Evolutionary conservation across 2,888 invertebrate genomes (phyloP).

Genomic region (Phaedon cochleariae): DNA sequence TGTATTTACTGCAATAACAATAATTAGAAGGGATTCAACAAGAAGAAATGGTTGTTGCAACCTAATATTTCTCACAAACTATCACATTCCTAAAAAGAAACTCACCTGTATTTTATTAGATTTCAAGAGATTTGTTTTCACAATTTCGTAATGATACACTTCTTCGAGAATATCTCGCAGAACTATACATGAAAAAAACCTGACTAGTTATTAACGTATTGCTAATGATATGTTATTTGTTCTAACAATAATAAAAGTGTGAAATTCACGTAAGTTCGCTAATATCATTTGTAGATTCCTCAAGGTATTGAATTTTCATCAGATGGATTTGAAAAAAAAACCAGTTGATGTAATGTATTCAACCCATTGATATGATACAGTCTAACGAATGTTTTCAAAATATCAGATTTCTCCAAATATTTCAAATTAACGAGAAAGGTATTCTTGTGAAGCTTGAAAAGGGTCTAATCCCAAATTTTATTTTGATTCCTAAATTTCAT

Average conservation of each 20-base stretch:
- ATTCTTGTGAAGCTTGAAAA: too few species aligned
- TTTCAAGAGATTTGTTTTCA: not conserved
- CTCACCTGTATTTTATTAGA: slow-evolving; percentile 11
- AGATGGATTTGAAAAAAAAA: too few species aligned
- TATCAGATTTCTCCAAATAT: too few species aligned
- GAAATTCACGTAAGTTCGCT: not conserved
- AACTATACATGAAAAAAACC: not conserved
- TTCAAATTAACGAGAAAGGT: too few species aligned
- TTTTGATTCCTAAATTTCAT: too few species aligned
- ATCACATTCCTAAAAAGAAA: slow-evolving; percentile 13
- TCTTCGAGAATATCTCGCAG: not conserved
- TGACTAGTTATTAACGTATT: not conserved
- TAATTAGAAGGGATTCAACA: not conserved
- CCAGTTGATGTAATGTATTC: too few species aligned
- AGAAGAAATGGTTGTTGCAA: not conserved
- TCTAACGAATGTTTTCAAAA: too few species aligned
- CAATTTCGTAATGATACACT: not conserved
- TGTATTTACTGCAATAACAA: not conserved
- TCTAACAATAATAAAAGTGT: not conserved
- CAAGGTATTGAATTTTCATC: too few species aligned
- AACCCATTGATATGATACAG: too few species aligned
- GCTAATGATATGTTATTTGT: not conserved
- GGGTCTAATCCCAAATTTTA: too few species aligned
- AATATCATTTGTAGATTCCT: not conserved
- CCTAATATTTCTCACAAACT: too few species aligned